Evolutionary conservation across 2,797 vertebrate genomes (phyloP).

Genomic region (Cuniculus paca): DNA sequence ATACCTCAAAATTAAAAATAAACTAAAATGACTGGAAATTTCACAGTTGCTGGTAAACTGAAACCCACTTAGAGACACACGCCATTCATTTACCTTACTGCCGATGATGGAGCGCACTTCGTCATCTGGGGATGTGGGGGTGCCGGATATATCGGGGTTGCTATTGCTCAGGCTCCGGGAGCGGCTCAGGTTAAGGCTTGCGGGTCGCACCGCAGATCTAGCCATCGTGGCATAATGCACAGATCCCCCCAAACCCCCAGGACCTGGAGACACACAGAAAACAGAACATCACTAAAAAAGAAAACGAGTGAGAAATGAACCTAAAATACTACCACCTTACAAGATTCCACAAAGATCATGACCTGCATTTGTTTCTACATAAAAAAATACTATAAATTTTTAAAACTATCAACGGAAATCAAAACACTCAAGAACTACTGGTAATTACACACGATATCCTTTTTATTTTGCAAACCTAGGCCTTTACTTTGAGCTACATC

Average conservation of each 20-base stretch:
- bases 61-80: neutral
- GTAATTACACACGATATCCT: neutral
- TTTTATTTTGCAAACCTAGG: neutral
- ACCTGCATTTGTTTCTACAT: constrained; percentile 54
- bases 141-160: constrained; percentile 98
- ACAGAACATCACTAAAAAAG: constrained; percentile 49
- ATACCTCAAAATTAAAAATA: constrained; percentile 57
- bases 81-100: constrained; percentile 93
- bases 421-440: constrained; percentile 15
- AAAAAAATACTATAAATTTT: constrained; percentile 55
- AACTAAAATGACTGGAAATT: neutral
- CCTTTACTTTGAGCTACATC: neutral
- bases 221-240: constrained; percentile 99
- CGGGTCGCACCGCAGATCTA: constrained; percentile 96
- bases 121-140: constrained; percentile 97
- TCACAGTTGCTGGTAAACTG: neutral
- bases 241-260: constrained; percentile 95
- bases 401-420: constrained; percentile 8
- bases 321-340: constrained; percentile 10
- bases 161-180: constrained; percentile 99
- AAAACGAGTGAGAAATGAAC: constrained; percentile 38
- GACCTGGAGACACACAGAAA: constrained; percentile 84
- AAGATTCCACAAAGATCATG: constrained; percentile 16
- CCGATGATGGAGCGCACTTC: constrained; percentile 98
- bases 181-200: constrained; percentile 98